Conservation (phyloP, 2,888 invertebrate genomes). For the Baccha elongata region DNA sequence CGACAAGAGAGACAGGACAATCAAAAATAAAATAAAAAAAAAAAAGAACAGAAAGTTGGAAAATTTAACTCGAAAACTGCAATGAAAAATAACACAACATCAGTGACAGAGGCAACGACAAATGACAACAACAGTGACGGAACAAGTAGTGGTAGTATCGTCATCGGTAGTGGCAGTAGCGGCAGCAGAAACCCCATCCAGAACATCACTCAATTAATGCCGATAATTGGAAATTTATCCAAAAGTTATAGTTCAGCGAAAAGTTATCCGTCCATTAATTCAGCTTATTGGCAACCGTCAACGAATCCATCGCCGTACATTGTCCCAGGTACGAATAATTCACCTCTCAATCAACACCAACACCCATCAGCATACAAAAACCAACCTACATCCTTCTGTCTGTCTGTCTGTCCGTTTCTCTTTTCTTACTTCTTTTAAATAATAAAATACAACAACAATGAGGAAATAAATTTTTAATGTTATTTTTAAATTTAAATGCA, state of each 20-base stretch:
- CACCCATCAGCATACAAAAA: slow-evolving; percentile 9
- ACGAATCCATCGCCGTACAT: slow-evolving; percentile 90
- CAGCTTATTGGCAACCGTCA: slow-evolving; percentile 93
- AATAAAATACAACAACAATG: slow-evolving; percentile 43
- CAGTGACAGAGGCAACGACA: slow-evolving; percentile 64
- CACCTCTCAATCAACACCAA: slow-evolving; percentile 45
- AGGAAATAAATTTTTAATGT: slow-evolving; percentile 68
- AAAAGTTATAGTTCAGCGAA: slow-evolving; percentile 78
- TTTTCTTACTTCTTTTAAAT: slow-evolving; percentile 11
- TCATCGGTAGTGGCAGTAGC: slow-evolving; percentile 72
- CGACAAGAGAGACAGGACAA: slow-evolving; percentile 50
- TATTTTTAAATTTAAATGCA: slow-evolving; percentile 69
- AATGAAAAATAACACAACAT: slow-evolving; percentile 74
- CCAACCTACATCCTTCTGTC: background rate
- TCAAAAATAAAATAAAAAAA: slow-evolving; percentile 64
- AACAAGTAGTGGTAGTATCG: slow-evolving; percentile 55
- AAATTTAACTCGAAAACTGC: slow-evolving; percentile 35
- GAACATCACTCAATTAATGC: slow-evolving; percentile 80
- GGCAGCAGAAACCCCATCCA: slow-evolving; percentile 72
- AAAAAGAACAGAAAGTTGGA: slow-evolving; percentile 21
- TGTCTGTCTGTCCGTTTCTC: background rate
- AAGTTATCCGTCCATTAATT: slow-evolving; percentile 90
- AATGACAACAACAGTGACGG: slow-evolving; percentile 64
- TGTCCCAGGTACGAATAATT: slow-evolving; percentile 87
- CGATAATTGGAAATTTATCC: slow-evolving; percentile 82